Conservation (phyloP, 2,888 invertebrate species). For the Prenolepis imparis region DNA sequence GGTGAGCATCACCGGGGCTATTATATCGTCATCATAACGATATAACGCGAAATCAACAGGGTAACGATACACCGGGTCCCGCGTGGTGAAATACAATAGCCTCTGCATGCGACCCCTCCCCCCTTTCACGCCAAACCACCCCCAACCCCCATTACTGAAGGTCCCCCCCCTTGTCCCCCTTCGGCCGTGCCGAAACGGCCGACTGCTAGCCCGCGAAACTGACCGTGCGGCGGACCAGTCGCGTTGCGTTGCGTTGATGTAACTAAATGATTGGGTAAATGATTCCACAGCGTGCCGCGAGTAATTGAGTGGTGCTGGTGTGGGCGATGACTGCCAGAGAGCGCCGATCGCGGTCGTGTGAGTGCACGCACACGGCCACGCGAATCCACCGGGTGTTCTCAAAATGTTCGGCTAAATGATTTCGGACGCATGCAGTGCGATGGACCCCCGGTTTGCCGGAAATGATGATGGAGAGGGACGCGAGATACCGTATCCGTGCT, state of each 20-base stretch:
- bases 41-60: constrained; percentile 86
- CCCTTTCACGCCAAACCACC: constrained; percentile 47
- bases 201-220: constrained; percentile 71
- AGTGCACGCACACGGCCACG: constrained; percentile 50
- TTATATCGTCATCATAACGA: constrained; percentile 86
- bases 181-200: constrained; percentile 69
- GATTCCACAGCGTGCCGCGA: constrained; percentile 86
- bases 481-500: constrained; percentile 18
- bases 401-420: constrained; percentile 33
- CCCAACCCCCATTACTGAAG: constrained; percentile 51
- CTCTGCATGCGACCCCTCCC: constrained; percentile 69
- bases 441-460: constrained; percentile 31
- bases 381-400: constrained; percentile 40
- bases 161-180: constrained; percentile 54
- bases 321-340: constrained; percentile 77
- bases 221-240: constrained; percentile 77
- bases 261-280: constrained; percentile 87
- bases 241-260: constrained; percentile 84
- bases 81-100: constrained; percentile 83
- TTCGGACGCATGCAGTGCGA: constrained; percentile 28
- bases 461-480: constrained; percentile 49
- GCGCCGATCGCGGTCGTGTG: constrained; percentile 54
- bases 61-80: constrained; percentile 81
- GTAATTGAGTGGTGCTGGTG: constrained; percentile 86
- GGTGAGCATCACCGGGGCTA: constrained; percentile 81